phyloP scores from a whole-genome alignment of 2,888 invertebrate species.

The Andrena bicolor region DNA sequence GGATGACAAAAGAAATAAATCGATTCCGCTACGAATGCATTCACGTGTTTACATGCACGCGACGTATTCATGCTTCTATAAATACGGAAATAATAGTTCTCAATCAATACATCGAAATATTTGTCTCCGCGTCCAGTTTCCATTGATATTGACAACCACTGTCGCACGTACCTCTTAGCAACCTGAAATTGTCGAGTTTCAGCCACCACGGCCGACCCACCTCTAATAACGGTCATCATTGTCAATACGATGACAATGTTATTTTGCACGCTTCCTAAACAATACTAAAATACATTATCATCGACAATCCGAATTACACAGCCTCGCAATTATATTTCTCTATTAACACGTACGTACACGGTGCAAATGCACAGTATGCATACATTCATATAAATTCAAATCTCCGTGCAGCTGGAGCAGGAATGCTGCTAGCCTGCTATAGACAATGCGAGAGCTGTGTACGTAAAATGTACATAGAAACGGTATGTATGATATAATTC shows the following conservation, averaged over 20 bases:
- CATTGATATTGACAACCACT: slow-evolving; percentile 25
- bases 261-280: no score
- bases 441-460: not conserved
- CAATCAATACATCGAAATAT: slow-evolving; percentile 24
- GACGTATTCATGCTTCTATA: slow-evolving; percentile 19
- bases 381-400: no score
- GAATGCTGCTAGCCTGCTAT: not conserved
- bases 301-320: no score
- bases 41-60: not conserved
- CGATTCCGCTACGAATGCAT: not conserved
- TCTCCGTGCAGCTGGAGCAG: not conserved
- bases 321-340: no score
- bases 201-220: not conserved
- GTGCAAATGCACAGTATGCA: no score
- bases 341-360: no score
- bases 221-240: slow-evolving; percentile 8
- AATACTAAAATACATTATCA: no score
- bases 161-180: slow-evolving; percentile 5
- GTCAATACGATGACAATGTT: no score
- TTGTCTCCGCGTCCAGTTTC: not conserved
- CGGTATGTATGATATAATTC: not conserved
- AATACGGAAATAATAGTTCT: slow-evolving; percentile 26
- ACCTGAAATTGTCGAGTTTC: slow-evolving; percentile 35
- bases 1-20: not conserved
- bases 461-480: not conserved